phyloP scores from a whole-genome alignment of 2,888 invertebrate genomes.

The Synergus japonicus region DNA sequence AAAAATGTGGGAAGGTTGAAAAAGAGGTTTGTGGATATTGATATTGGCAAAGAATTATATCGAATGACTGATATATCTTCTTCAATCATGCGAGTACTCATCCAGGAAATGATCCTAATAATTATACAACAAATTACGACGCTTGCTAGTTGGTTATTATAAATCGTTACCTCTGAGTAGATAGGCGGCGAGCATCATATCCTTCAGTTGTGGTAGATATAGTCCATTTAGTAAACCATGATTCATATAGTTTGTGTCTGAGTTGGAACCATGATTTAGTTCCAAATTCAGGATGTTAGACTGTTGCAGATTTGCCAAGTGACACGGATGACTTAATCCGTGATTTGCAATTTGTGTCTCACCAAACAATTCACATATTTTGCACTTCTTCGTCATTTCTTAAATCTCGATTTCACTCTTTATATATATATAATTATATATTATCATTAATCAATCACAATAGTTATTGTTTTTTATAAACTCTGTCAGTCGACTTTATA shows the following conservation, averaged over 20 bases:
- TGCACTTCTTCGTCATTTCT: constrained; percentile 71
- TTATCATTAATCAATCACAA: not conserved
- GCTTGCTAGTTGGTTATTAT: not conserved
- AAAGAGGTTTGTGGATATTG: too few relatives aligned
- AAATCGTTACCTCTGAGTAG: constrained; percentile 81
- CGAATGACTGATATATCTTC: not conserved
- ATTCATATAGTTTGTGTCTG: constrained; percentile 67
- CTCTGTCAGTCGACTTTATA: constrained; percentile 24
- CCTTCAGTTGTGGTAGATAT: constrained; percentile 81
- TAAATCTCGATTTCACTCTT: constrained; percentile 1
- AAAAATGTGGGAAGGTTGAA: too few relatives aligned
- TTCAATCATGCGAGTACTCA: not conserved
- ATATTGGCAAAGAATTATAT: too few relatives aligned
- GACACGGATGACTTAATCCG: constrained; percentile 69
- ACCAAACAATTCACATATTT: constrained; percentile 70
- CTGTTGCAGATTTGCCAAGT: constrained; percentile 68
- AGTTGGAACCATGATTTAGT: constrained; percentile 58
- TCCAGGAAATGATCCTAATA: not conserved
- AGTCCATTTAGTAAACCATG: constrained; percentile 75
- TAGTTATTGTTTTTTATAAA: constrained; percentile 15
- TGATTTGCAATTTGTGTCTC: constrained; percentile 64
- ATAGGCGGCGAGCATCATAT: constrained; percentile 83
- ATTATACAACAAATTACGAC: not conserved
- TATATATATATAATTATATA: not conserved
- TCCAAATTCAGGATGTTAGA: constrained; percentile 64